Base-by-base conservation (phyloP, 2,888 invertebrate genomes). In the Tipula unca region DNA sequence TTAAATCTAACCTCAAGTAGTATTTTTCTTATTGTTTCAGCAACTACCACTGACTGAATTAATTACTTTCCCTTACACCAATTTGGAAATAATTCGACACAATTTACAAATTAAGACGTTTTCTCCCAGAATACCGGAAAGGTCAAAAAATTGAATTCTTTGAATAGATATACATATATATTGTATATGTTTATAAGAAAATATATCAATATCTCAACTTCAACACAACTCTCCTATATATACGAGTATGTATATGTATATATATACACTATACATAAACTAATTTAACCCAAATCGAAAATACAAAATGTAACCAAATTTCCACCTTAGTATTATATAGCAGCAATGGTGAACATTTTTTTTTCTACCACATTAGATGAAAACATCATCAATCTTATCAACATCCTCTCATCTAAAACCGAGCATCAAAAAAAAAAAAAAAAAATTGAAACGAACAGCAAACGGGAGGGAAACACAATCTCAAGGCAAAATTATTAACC, bases 381-480 rank as follows among this genome's bases (percentile, higher is more conserved):
- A 69, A 69, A 69, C 69, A 69, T 69, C 69, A 69, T 69, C 69
- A 69, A 69, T 69, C 69, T 69, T 69, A 69, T 69, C 69, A 69
- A 25, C 69, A 69, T 69, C 69, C 25, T 69, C 69, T 69, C 69
- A 69, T 69, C 69, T 69, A 69, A 69, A 69, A 69, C 8, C 69
- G 25, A 69, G 48, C 3, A 5, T 4, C 17, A 48, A n/a, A 20
- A 6, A 48, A 17, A 5, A 39, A 17, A 17, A 48, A 48, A 69
- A 69, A 69, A 69, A 69, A 69, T 69, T 25, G 25, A 69, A 69
- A 69, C 25, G 69, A 69, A 69, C 25, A 69, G 69, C 25, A 48
- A n/a, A 69, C 69, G 20, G 25, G 10, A 25, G 48, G 17, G 25
- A 69, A 69, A 69, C n/a, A n/a, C n/a, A 69, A 69, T 69, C 25